Base-by-base conservation (phyloP, 2,113 vertebrate species). In the Coregonus clupeaformis region DNA sequence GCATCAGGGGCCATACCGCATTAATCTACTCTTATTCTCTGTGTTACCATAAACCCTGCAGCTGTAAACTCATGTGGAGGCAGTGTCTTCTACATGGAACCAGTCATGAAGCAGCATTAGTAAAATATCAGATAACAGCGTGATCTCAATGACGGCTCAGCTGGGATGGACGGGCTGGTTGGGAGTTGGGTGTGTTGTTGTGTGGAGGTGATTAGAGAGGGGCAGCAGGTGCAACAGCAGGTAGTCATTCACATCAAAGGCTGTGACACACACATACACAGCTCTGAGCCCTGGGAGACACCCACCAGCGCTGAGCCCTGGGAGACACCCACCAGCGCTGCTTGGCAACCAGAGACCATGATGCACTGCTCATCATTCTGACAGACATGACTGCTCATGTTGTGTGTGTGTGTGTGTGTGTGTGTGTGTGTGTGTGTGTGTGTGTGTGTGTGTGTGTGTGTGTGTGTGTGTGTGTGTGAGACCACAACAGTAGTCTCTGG, bases 161-260 rank as follows among this genome's bases (percentile, higher is more conserved):
- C 24, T 64, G 62, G 25, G 24, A 14, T 9, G 62, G 25, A 3
- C 22, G 1, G 62, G 16, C 3, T 63, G n/a, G 4, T 63, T 12
- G 6, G 25, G 11, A 24, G 24, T 4, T 64, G 13, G 5, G 62
- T 29, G 25, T 64, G 62, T 64, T 5, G 24, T 64, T 27, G 24
- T 13, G 62, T 24, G 62, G 22, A 64, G 24, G 25, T 64, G 62
- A 64, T 64, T 29, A 64, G 24, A 64, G 62, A 64, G 25, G 62
- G 62, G 62, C 62, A 64, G 62, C 62, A 64, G 62, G 62, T 64
- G 62, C 62, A 64, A 64, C 62, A 64, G 25, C 25, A 64, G 25
- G 62, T 29, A 13, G 13, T 29, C 62, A 64, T 64, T 64, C 62
- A 27, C 25, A 64, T 64, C 62, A 64, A 64, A 64, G 62, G 25